phyloP scores from a whole-genome alignment of 2,797 vertebrate genomes.

The Lindbergichthys nudifrons region DNA sequence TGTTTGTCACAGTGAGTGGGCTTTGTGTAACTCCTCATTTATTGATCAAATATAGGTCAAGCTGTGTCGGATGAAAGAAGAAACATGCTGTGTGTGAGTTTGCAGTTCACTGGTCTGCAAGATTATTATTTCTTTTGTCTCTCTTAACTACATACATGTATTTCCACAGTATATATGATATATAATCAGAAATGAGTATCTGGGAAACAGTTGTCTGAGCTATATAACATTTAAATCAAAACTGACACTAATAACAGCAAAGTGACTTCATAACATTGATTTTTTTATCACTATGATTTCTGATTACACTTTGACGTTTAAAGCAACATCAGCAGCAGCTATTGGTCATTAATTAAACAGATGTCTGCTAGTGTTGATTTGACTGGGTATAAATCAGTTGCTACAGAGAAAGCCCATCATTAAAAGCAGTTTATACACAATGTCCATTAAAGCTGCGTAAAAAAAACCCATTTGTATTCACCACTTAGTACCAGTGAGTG shows the following conservation, averaged over 20 bases:
- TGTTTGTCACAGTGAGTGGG: background rate
- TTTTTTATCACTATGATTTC: background rate
- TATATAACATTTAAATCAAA: background rate
- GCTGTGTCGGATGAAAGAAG: slow-evolving; percentile 5
- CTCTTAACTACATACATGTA: background rate
- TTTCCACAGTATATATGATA: background rate
- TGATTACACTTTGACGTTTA: background rate
- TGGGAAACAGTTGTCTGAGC: background rate
- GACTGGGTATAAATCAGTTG: background rate
- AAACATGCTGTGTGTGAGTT: background rate
- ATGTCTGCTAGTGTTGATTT: background rate
- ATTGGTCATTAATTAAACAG: background rate
- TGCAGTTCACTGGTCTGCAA: background rate
- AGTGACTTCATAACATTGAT: too few species aligned
- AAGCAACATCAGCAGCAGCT: slow-evolving; percentile 1
- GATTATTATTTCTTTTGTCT: background rate
- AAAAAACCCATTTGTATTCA: background rate
- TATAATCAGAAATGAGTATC: background rate
- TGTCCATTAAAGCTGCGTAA: background rate
- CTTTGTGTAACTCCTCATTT: background rate
- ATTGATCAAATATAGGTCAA: slow-evolving; percentile 11
- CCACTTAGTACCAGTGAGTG: background rate
- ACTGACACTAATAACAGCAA: too few species aligned
- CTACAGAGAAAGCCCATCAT: background rate
- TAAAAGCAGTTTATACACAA: background rate